Evolutionary conservation across 2,113 vertebrate genomes (phyloP).

Genomic region (Eublepharis macularius): DNA sequence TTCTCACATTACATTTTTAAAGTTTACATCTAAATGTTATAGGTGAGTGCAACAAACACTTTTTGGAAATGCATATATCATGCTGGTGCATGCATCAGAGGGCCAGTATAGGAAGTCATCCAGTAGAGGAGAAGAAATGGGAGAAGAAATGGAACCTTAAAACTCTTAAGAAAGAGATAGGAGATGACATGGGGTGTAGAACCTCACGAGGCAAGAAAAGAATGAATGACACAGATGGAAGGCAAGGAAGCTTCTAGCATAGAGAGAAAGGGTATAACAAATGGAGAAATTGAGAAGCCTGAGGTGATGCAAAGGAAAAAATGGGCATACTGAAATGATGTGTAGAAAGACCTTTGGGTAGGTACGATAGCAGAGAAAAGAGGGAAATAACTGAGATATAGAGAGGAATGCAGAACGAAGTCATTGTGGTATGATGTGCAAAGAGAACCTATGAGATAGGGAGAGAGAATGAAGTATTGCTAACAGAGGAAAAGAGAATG

Average conservation of each 20-base stretch:
- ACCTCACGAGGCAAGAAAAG: not conserved
- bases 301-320: not conserved
- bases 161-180: not conserved
- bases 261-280: not conserved
- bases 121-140: too few species aligned
- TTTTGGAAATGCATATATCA: not conserved
- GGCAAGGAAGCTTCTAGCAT: not conserved
- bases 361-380: too few species aligned
- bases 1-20: not conserved
- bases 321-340: not conserved
- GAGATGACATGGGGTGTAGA: not conserved
- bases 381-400: not conserved
- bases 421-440: not conserved
- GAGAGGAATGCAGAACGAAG: not conserved
- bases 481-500: not conserved
- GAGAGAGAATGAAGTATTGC: not conserved
- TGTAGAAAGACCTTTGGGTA: not conserved
- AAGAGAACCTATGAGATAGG: not conserved
- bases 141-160: too few species aligned
- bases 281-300: not conserved
- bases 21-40: not conserved
- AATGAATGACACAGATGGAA: not conserved
- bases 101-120: not conserved
- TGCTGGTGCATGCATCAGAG: not conserved
- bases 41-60: not conserved